These are phyloP conservation scores for Rhegmatorhina hoffmannsi DNA, from an alignment of 2,113 vertebrate species.

Conservation along the genomic window DNA sequence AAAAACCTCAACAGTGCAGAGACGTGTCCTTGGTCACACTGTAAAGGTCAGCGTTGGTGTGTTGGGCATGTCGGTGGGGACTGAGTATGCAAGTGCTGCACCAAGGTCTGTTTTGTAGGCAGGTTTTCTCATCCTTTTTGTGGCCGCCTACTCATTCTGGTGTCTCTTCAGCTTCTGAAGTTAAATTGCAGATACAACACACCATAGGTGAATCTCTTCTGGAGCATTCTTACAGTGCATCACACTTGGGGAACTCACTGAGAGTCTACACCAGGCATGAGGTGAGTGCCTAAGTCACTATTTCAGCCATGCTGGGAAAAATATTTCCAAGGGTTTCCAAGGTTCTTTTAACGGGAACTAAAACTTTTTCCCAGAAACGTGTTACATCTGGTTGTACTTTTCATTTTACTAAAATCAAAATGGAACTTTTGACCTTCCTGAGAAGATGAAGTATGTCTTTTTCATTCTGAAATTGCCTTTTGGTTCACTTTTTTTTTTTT, in stretches of 20 bases:
- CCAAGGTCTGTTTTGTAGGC: neutral
- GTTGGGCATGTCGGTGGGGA: fast-evolving
- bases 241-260: neutral
- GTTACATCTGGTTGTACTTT: neutral
- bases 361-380: neutral
- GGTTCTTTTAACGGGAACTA: neutral
- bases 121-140: neutral
- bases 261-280: neutral
- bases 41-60: fast-evolving
- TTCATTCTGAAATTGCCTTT: neutral
- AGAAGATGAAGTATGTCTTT: neutral
- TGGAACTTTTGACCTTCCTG: neutral
- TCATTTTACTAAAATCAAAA: neutral
- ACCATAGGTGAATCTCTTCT: neutral
- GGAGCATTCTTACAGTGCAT: neutral
- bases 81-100: neutral
- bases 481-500: neutral
- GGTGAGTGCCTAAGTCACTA: neutral
- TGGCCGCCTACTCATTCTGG: fast-evolving
- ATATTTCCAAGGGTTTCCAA: neutral
- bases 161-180: neutral
- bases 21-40: neutral
- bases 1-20: neutral
- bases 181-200: neutral
- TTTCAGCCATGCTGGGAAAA: neutral